These are phyloP conservation scores for Apis florea DNA, from an alignment of 1,140 invertebrate species.

Conservation along the genomic window DNA sequence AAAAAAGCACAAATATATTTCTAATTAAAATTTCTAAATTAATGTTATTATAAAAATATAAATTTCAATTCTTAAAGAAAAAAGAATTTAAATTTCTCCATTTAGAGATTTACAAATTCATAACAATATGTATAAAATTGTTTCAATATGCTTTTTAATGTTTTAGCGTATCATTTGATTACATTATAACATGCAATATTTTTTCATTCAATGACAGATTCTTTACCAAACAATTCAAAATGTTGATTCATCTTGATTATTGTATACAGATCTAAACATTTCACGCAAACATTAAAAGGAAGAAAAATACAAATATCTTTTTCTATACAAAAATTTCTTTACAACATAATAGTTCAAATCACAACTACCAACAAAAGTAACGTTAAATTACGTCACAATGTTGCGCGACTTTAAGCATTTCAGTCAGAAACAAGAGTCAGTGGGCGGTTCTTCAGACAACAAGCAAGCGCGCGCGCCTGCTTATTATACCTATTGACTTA, in stretches of 20 bases:
- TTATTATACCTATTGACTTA: conserved; percentile 7
- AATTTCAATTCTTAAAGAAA: too few relatives aligned
- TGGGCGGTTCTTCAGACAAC: conserved; percentile 11
- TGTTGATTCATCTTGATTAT: background rate
- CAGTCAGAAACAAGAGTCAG: background rate
- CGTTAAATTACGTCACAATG: background rate
- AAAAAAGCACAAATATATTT: too few relatives aligned
- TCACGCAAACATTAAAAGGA: background rate
- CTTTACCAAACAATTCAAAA: background rate
- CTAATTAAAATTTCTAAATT: too few relatives aligned
- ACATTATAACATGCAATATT: background rate
- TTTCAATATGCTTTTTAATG: background rate
- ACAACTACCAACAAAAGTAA: background rate
- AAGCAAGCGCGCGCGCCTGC: background rate
- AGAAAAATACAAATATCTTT: background rate
- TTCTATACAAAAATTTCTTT: background rate
- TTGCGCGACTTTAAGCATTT: conserved; percentile 6
- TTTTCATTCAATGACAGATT: background rate
- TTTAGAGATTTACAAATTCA: too few relatives aligned
- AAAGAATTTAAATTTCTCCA: too few relatives aligned
- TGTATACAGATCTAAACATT: background rate
- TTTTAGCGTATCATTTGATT: background rate
- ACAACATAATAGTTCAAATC: background rate
- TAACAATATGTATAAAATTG: too few relatives aligned
- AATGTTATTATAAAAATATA: too few relatives aligned